A percentile compares a stretch with the other conserved stretches of the same genome.
phyloP scores from a whole-genome alignment of 2,797 vertebrate species.

The Chaenodraco wilsoni region DNA sequence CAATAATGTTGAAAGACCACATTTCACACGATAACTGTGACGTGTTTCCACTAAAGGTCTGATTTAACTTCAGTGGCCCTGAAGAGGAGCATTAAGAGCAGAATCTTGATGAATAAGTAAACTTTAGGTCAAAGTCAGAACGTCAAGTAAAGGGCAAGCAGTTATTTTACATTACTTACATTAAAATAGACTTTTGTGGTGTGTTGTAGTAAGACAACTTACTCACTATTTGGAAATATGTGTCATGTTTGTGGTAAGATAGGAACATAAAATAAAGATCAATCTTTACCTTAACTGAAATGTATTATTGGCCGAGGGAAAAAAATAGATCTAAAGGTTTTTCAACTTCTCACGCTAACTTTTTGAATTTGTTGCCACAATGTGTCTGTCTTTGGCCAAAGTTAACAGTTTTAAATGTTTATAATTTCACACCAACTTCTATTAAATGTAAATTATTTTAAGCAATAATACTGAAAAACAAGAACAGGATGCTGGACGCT shows the following conservation, averaged over 20 bases:
- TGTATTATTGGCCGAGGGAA: constrained; percentile 13
- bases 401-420: neutral
- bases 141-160: neutral
- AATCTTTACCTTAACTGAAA: constrained; percentile 12
- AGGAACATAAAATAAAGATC: neutral
- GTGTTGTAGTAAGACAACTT: neutral
- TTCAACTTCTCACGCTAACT: neutral
- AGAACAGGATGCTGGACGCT: no score
- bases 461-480: no score
- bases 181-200: neutral
- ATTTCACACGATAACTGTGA: constrained; percentile 28
- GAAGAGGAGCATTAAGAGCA: constrained; percentile 11
- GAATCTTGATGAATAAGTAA: constrained; percentile 13
- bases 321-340: constrained; percentile 6
- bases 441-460: no score
- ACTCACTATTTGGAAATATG: neutral
- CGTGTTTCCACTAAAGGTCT: constrained; percentile 30
- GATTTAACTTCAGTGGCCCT: constrained; percentile 28
- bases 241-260: neutral
- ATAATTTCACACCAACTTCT: no score
- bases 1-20: constrained; percentile 6
- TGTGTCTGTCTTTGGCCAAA: neutral
- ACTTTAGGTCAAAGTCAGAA: neutral
- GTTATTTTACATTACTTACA: neutral
- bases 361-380: neutral